A percentile compares a stretch with the other conserved stretches of the same genome.
Conservation (phyloP, 2,113 vertebrate genomes). For the Amphilophus citrinellus region DNA sequence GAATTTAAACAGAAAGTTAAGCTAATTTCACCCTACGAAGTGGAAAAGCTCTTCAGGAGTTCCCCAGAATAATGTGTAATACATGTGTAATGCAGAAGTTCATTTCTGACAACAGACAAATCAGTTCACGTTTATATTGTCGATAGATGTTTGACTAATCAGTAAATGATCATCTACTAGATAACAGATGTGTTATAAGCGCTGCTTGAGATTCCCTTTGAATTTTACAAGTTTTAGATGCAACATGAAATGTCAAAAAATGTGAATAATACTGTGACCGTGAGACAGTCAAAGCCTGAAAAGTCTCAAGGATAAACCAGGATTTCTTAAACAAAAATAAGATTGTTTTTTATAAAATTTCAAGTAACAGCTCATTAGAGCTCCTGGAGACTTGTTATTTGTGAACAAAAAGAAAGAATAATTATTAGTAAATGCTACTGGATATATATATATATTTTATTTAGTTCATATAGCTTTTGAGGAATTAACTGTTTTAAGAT, state of each 20-base stretch:
- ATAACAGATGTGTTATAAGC: neutral
- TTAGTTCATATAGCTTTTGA: neutral
- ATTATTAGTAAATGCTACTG: neutral
- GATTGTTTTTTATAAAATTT: too few relatives aligned
- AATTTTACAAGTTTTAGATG: neutral
- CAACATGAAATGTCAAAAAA: neutral
- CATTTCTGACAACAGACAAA: neutral
- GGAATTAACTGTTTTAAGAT: neutral
- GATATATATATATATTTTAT: too few relatives aligned
- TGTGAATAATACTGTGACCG: neutral
- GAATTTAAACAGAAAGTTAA: neutral
- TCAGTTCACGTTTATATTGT: neutral
- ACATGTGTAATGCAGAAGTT: neutral
- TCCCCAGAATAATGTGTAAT: neutral
- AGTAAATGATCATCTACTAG: neutral
- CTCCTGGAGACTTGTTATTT: neutral
- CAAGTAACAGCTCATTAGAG: neutral
- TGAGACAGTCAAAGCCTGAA: neutral
- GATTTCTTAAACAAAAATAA: neutral
- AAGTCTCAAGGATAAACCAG: neutral
- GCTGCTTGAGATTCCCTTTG: neutral
- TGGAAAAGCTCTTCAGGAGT: constrained; percentile 1
- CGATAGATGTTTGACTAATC: neutral
- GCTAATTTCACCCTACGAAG: neutral
- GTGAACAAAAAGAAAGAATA: neutral